Conservation (phyloP, 1,140 invertebrate species). For the Dufourea novaeangliae region DNA sequence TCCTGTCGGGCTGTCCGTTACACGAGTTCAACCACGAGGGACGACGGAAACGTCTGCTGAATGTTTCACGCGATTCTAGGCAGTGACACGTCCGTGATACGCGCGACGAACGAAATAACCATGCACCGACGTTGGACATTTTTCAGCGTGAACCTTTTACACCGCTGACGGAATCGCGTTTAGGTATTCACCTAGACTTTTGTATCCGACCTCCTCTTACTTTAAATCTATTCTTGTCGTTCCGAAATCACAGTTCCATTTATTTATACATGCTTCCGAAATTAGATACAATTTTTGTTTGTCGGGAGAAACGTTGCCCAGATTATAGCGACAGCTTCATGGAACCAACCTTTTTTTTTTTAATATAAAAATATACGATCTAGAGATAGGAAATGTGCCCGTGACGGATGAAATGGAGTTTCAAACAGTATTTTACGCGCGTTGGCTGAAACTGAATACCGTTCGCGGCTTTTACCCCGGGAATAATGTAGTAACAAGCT, state of each 20-base stretch:
- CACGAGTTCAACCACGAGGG: too few species aligned
- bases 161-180: constrained; percentile 8
- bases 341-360: background rate
- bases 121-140: constrained; percentile 24
- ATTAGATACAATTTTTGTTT: too few species aligned
- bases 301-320: background rate
- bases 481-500: background rate
- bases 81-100: constrained; percentile 10
- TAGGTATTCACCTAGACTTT: background rate
- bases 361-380: background rate
- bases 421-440: background rate
- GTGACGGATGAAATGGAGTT: background rate
- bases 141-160: constrained; percentile 25
- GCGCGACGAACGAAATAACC: constrained; percentile 36
- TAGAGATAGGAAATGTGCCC: background rate
- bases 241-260: background rate
- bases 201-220: background rate
- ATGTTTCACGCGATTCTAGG: constrained; percentile 34
- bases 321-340: background rate
- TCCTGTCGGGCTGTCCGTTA: background rate
- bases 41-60: constrained; percentile 21
- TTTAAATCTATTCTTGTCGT: background rate
- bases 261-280: too few species aligned
- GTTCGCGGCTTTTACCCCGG: background rate
- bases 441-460: background rate